phyloP scores from a whole-genome alignment of 2,113 vertebrate genomes.

The Gallinago jamesoni region DNA sequence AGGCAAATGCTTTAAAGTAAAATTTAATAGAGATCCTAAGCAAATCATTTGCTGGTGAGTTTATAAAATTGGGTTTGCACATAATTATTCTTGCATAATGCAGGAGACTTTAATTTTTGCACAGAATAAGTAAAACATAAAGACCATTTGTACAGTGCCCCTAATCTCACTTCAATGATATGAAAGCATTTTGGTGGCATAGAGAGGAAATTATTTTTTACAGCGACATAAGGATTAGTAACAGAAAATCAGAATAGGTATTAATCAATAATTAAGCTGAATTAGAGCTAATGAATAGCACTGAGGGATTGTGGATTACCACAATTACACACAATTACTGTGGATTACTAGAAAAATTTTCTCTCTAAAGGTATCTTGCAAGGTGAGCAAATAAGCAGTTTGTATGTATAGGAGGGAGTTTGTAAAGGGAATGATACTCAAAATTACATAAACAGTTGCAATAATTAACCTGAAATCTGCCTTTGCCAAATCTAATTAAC shows the following conservation, averaged over 20 bases:
- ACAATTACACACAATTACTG: neutral
- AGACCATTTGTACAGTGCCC: neutral
- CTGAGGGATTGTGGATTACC: neutral
- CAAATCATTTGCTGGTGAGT: neutral
- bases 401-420: neutral
- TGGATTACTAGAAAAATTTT: neutral
- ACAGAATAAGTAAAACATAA: neutral
- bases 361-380: neutral
- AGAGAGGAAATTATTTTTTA: neutral
- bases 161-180: neutral
- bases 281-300: neutral
- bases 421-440: neutral
- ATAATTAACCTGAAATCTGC: neutral
- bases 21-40: neutral
- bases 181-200: neutral
- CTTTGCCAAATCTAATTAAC: neutral
- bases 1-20: slow-evolving; percentile 4
- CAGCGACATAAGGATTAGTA: neutral
- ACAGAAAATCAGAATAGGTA: neutral
- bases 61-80: neutral
- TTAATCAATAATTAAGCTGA: neutral
- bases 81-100: neutral
- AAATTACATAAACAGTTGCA: neutral
- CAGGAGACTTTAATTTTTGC: neutral
- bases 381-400: neutral